Evolutionary conservation across 23 tunicate species (phyloP).

Genomic region (Ciona savignyi): DNA sequence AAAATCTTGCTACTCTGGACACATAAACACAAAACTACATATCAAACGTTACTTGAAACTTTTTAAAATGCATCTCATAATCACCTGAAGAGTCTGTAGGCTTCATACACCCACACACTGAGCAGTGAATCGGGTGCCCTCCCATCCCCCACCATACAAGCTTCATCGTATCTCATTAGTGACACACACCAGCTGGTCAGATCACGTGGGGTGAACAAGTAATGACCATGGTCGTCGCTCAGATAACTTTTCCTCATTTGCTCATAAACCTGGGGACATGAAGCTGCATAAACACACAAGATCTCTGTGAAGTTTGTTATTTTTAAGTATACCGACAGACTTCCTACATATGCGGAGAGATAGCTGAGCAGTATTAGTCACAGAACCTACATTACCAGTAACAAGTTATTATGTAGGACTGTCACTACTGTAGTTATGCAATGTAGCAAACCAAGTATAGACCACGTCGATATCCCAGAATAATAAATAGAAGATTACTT

Average conservation of each 20-base stretch:
- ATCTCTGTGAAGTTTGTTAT: no score
- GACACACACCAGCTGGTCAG: conserved; percentile 83
- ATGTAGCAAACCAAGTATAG: no score
- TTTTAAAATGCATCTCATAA: not conserved
- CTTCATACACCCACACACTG: conserved; percentile 84
- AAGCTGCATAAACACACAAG: no score
- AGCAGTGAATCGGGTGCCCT: conserved; percentile 60
- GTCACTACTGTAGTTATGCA: no score
- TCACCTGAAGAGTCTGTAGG: conserved; percentile 61
- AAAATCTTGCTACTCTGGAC: no score
- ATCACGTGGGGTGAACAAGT: conserved; percentile 87
- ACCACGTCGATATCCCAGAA: no score
- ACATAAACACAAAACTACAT: not conserved
- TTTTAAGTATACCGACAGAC: not conserved
- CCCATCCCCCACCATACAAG: conserved; percentile 58
- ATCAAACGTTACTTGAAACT: not conserved
- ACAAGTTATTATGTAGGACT: no score
- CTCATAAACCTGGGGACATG: conserved; percentile 59
- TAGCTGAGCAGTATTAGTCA: no score
- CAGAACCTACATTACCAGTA: no score
- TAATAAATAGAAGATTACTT: not conserved
- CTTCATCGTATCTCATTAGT: conserved; percentile 65
- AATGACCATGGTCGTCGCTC: conserved; percentile 87
- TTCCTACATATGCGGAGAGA: no score
- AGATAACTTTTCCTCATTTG: conserved; percentile 57